Base-by-base conservation (phyloP, 2,113 vertebrate species). In the Phylloscopus whistleri region DNA sequence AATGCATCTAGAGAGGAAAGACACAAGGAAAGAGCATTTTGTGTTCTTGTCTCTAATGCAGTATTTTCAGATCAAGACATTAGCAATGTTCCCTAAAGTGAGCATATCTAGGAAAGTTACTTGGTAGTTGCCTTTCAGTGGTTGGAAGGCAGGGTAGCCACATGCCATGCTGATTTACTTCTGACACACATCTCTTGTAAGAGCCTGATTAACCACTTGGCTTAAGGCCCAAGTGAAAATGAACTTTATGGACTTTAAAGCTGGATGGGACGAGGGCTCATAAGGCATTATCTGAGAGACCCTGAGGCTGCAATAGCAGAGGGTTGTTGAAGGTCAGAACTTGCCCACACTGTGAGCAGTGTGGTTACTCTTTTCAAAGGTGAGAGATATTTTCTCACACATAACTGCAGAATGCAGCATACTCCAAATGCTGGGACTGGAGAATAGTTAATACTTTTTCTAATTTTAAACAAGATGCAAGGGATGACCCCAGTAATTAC, bases 401-500 rank as follows among this genome's bases (percentile, higher is more conserved):
- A 30, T 74, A 86, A 56, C 44, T 55, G 30, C 39, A 85, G 41
- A 53, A 41, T 51, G 43, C 55, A 60, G 46, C 19, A 26, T 74
- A 44, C 5, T 78, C 13, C 46, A 81, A 19, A 27, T 81, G 14
- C 64, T 46, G 63, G 21, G n/a, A 68, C 51, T 70, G 64, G 22
- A 90, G 52, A 86, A 59, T 24, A 75, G 64, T 84, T 95, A 86
- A 64, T 81, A 91, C 78, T 97, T 89, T 90, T 43, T 72, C 52
- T 89, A 52, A 88, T 92, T 86, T 86, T 90, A 53, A 92, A 35
- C 20, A 81, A 94, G 59, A 84, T 86, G 26, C 60, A 78, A 49
- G 20, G n/a, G 27, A 59, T 94, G 93, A 92, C 83, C 76, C 85
- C 68, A 35, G 39, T 90, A 93, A 96, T 95, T 94, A 68, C 48